Base-by-base conservation (phyloP, 2,113 vertebrate genomes). In the Romanogobio albipinnatus region DNA sequence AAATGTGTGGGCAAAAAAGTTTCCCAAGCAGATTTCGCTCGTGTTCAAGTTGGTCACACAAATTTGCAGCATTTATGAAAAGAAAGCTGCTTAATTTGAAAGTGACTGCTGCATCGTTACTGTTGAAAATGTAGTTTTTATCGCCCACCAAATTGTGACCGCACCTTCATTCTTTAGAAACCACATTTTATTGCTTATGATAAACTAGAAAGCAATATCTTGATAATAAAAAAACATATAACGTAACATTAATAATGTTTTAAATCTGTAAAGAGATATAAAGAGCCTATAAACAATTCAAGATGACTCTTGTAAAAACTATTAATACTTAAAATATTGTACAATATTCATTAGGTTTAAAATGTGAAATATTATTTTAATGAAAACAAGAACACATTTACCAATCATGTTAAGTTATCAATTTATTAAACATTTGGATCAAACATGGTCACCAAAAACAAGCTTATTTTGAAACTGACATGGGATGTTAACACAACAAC, bases 371-470 rank as follows among this genome's bases (percentile, higher is more conserved):
- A 49, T 75, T 13, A 36, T 49, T 47, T 80, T 19, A 68, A 68
- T 68, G 29, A 43, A 81, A 81, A 56, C 45, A 64, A 33, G 11
- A 45, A 73, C 17, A 29, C 14, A 24, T 56, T 39, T 45, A 43
- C 15, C 29, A 36, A 19, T 43, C 19, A 79, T 47, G 15, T 47
- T 49, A 33, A 14, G 10, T 36, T 58, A 84, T 15, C 51, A 59
- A 51, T 87, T 87, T 87, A 87, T 84, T 87, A 26, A 84, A 71
- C 68, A 68, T 80, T 43, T 84, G 26, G 22, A 85, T 43, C 5
- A 76, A 87, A 84, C 59, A 82, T 62, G 24, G 24, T 77, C 26
- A 88, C 64, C 43, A 85, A 82, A 82, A 82, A 39, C 7, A 33
- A 19, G 11, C 19, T 76, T 51, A 26, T 68, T 58, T 56, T 49